Evolutionary conservation across 2,888 invertebrate genomes (phyloP), one percentile per base, ranked within the genome.

Genomic region (Chloromyia formosa): DNA sequence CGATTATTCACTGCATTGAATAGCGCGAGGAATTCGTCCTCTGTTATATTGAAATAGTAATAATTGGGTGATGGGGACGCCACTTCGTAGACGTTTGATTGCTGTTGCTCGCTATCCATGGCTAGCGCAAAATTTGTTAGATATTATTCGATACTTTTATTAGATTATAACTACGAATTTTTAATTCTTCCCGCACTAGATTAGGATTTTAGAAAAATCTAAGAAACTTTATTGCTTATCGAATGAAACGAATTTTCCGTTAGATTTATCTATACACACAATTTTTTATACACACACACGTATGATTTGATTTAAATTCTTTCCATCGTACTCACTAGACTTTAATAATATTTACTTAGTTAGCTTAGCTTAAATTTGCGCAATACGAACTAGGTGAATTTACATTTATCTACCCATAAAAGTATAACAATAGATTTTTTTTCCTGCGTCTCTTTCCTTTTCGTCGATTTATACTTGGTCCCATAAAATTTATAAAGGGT

Each of bases 11-110:
- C 18, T 5, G 56, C 56, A 35, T 71, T 71, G 78, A 86, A 84
- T 58, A 85, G 82, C 40, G 85, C 84, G 62, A 86, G 78, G 75
- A 86, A 86, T 42, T 86, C 86, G 80, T 86, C 84, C 75, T 84
- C 85, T 79, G 84, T 85, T 53, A 85, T 84, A 78, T 84, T 85
- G 77, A 84, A 84, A 60, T 84, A 83, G 74, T 84, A 83, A 22
- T 84, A 79, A n/a, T n/a, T n/a, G 27, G 27, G 7, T 7, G 27
- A 35, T 35, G 27, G 3, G 27, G 27, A 35, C 7, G 27, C 7
- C 3, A 35, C 2, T 35, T 7, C 27, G 27, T 35, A 35, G n/a
- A 18, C 75, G 62, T 82, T 81, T 76, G 82, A 79, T 78, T 82
- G 72, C 9, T 74, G 81, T 78, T 74, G 81, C 78, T 79, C 80